Percentiles rank a stretch among this genome's conserved stretches.
Conservation (phyloP, 2,888 invertebrate species). For the Limenitis camilla region DNA sequence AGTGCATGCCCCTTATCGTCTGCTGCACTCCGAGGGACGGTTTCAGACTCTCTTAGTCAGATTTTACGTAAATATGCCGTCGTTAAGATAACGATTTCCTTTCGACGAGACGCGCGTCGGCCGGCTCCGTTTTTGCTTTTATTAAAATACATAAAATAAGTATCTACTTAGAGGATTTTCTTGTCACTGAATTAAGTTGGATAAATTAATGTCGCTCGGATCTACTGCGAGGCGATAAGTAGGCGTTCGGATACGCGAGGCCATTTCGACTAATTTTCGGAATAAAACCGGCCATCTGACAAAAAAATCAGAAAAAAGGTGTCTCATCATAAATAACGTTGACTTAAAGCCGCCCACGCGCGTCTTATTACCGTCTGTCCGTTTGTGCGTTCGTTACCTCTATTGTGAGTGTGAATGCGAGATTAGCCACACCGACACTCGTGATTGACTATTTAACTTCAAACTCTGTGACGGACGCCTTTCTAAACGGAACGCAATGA, state of each 20-base stretch:
- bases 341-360: constrained; percentile 71
- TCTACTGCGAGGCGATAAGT: constrained; percentile 14
- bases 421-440: constrained; percentile 68
- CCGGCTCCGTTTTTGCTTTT: constrained; percentile 54
- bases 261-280: constrained; percentile 17
- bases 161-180: constrained; percentile 50
- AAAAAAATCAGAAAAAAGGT: constrained; percentile 39
- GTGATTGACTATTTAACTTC: constrained; percentile 72
- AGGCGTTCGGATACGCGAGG: constrained; percentile 15
- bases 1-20: constrained; percentile 56
- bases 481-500: constrained; percentile 34
- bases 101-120: constrained; percentile 56
- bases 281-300: constrained; percentile 16
- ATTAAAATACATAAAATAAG: constrained; percentile 53
- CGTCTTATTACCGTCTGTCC: constrained; percentile 69
- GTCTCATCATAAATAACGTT: constrained; percentile 69
- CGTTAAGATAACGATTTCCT: constrained; percentile 72
- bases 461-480: constrained; percentile 56
- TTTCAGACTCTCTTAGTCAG: constrained; percentile 60
- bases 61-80: constrained; percentile 68
- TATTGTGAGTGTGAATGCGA: constrained; percentile 67
- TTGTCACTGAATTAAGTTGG: constrained; percentile 47
- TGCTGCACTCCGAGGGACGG: constrained; percentile 57
- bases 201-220: constrained; percentile 25
- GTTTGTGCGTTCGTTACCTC: constrained; percentile 72